A percentile compares a stretch with the other conserved stretches of the same genome.
phyloP scores from a whole-genome alignment of 2,797 vertebrate species.

The Graptemys geographica region DNA sequence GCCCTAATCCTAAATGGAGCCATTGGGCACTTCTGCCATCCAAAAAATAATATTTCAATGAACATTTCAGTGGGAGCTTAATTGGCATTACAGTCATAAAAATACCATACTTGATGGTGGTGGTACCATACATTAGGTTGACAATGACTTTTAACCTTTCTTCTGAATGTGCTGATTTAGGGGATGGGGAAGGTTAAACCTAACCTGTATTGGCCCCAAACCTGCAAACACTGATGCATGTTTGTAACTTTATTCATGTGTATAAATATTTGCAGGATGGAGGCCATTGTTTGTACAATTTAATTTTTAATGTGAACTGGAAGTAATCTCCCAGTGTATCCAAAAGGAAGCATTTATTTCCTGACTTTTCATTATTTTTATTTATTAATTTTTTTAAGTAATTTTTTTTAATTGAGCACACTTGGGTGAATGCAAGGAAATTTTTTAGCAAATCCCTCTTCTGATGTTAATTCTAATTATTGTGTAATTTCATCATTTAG shows the following conservation, averaged over 20 bases:
- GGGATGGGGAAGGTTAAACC: conserved; percentile 12
- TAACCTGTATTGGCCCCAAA: conserved; percentile 7
- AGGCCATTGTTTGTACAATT: neutral
- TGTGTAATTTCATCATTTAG: conserved; percentile 60
- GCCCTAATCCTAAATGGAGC: conserved; percentile 7
- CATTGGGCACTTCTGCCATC: neutral
- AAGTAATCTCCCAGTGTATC: conserved; percentile 17
- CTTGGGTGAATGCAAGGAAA: conserved; percentile 57
- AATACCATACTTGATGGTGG: neutral
- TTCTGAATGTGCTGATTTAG: conserved; percentile 21
- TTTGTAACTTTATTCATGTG: neutral
- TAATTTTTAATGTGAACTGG: conserved; percentile 33
- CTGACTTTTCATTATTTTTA: conserved; percentile 55
- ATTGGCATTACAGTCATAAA: neutral
- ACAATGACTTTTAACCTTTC: neutral
- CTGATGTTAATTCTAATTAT: conserved; percentile 50
- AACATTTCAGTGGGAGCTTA: neutral
- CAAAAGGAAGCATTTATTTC: conserved; percentile 36
- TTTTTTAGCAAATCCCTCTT: conserved; percentile 41
- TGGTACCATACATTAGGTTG: neutral
- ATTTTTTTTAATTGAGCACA: conserved; percentile 29
- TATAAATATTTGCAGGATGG: neutral
- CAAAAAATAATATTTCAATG: conserved; percentile 46
- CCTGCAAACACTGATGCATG: neutral
- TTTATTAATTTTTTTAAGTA: conserved; percentile 45